phyloP scores from a whole-genome alignment of 2,888 invertebrate species.

The Tetropium fuscum region DNA sequence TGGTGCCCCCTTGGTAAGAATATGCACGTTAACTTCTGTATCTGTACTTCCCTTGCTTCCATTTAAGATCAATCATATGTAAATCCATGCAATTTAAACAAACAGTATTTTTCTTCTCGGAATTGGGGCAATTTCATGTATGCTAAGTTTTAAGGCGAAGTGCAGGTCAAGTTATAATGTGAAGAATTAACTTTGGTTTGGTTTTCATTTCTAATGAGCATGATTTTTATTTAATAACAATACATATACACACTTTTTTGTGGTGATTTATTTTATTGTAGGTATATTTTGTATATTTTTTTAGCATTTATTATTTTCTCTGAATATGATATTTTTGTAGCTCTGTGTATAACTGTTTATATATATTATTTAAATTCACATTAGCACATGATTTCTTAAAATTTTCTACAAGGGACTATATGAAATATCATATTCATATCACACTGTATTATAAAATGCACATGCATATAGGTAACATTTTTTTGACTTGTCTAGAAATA shows the following conservation, averaged over 20 bases:
- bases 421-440: conserved; percentile 5
- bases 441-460: conserved; percentile 22
- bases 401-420: no score
- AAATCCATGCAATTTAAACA: no score
- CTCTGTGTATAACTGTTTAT: neutral
- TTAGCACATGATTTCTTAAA: no score
- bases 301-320: conserved; percentile 10
- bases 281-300: conserved; percentile 28
- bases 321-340: conserved; percentile 13
- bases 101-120: no score
- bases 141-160: conserved; percentile 20
- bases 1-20: conserved; percentile 88
- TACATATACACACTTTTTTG: conserved; percentile 27
- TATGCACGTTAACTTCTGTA: conserved; percentile 41
- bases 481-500: neutral
- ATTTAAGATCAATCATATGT: no score
- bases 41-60: conserved; percentile 15
- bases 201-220: conserved; percentile 34
- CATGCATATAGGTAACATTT: conserved; percentile 19
- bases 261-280: conserved; percentile 24
- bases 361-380: no score
- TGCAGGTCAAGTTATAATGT: conserved; percentile 10
- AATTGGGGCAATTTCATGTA: no score
- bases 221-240: conserved; percentile 27
- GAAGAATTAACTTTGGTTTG: conserved; percentile 35